A percentile compares a stretch with the other conserved stretches of the same genome.
Conservation (phyloP, 2,113 vertebrate genomes). For the Lasiurus borealis region DNA sequence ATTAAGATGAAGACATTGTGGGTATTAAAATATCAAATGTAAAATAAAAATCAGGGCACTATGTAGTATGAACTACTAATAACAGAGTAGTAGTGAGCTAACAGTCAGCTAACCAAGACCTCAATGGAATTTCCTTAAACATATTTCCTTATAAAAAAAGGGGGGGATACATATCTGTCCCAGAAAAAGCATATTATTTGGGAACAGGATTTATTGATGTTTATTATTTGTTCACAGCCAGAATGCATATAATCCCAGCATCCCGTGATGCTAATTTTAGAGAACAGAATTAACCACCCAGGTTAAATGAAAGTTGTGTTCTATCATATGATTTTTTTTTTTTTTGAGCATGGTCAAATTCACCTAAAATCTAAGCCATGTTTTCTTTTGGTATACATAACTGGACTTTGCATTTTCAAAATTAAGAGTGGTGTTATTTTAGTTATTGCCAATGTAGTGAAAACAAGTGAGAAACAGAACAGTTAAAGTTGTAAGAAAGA, state of each 20-base stretch:
- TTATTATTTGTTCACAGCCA: constrained; percentile 29
- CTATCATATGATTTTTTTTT: not conserved
- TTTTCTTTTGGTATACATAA: constrained; percentile 41
- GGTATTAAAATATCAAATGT: constrained; percentile 42
- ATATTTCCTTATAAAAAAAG: not conserved
- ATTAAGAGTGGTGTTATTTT: constrained; percentile 12
- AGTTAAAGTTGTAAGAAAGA: not conserved
- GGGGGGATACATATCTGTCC: not conserved
- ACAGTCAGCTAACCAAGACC: not conserved
- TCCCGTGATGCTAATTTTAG: not conserved
- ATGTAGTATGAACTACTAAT: not conserved
- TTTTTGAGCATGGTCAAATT: constrained; percentile 5
- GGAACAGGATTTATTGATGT: constrained; percentile 42
- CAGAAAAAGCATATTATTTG: constrained; percentile 27
- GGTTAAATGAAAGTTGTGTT: not conserved
- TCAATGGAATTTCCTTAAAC: constrained; percentile 5
- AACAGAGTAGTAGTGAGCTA: not conserved
- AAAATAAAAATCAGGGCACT: constrained; percentile 37
- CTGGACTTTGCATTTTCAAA: constrained; percentile 48
- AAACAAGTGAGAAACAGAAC: not conserved
- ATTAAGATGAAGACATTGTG: constrained; percentile 28
- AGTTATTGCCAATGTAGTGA: constrained; percentile 6
- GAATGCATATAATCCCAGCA: not conserved
- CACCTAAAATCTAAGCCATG: not conserved
- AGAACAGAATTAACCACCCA: constrained; percentile 13